Evolutionary conservation across 2,888 invertebrate species (phyloP), one percentile per base, ranked within the genome.

Genomic region (Trissoscelio sp.): DNA sequence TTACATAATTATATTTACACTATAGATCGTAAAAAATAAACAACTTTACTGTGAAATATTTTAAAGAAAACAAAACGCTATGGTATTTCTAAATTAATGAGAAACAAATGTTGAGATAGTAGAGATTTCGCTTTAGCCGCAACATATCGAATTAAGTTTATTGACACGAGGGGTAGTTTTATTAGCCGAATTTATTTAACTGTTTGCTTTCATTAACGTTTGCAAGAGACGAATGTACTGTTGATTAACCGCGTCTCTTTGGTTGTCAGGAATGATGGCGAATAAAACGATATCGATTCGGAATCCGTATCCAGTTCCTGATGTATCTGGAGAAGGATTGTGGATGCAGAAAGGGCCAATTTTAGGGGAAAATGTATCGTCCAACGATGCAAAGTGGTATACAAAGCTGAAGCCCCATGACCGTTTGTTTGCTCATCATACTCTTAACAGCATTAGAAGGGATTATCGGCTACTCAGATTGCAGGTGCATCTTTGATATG

Each of bases 401-500:
- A 75, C 79, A 16, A 88, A 87, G 79, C 72, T 90, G 66, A 85
- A 86, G 1, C 85, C 92, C 18, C 92, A 93, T 55, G 92, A 93
- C 20, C 91, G 94, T 53, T 92, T 94, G 22, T 94, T 93, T 85
- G 93, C 93, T 22, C 94, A 94, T 88, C 94, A 94, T 81, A 94
- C 94, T 6, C 88, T 94, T 81, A 93, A 93, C 75, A 94, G 93
- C 86, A 92, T 93, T 66, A 92, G 94, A 79, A 92, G 91, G 87
- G 86, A 90, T 81, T 72, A 79, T 18, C 86, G 88, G 34, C 80
- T 89, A 55, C 16, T 84, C 14, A 87, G 88, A 69, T 69, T 83
- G 1, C 79, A 88, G 86, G 89, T 89, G 85, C 57, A 64, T 34
- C 55, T 51, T 46, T 24, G 14, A 39, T 53, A 28, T 14, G 42